Percentiles rank a stretch among this genome's conserved stretches.
phyloP scores from a whole-genome alignment of 2,113 vertebrate species.

The Ciconia stormi region DNA sequence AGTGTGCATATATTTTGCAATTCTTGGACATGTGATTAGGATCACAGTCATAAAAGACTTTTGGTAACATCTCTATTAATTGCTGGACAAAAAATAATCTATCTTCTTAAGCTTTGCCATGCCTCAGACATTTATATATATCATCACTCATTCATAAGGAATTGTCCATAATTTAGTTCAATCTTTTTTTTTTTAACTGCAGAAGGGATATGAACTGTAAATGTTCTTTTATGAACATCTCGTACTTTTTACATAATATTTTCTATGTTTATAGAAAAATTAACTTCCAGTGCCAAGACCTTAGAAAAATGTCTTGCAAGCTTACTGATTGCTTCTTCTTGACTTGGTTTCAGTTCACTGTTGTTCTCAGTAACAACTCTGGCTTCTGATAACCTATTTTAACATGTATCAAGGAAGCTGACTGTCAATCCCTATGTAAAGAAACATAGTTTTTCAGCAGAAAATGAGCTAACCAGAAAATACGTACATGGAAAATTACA shows the following conservation, averaged over 20 bases:
- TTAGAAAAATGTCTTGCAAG: conserved; percentile 33
- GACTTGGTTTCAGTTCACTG: conserved; percentile 22
- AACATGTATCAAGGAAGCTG: neutral
- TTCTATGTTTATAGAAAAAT: conserved; percentile 1
- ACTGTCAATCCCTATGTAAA: neutral
- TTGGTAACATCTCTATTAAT: neutral
- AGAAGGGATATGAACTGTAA: neutral
- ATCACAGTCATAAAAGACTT: neutral
- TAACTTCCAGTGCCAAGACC: neutral
- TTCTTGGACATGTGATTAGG: neutral
- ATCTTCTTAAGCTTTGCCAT: neutral
- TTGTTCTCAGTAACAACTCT: conserved; percentile 16
- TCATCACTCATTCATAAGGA: neutral
- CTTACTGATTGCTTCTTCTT: conserved; percentile 9
- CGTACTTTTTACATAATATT: neutral
- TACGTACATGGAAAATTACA: neutral
- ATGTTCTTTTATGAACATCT: neutral
- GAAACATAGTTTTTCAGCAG: neutral
- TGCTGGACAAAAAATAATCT: neutral
- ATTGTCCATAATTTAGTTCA: neutral
- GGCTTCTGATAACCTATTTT: conserved; percentile 39
- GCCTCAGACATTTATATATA: neutral
- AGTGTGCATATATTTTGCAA: neutral
- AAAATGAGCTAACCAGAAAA: conserved; percentile 9
- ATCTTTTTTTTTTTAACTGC: neutral